These are phyloP conservation scores for Lindbergichthys nudifrons DNA, from an alignment of 2,797 vertebrate species.

Conservation along the genomic window DNA sequence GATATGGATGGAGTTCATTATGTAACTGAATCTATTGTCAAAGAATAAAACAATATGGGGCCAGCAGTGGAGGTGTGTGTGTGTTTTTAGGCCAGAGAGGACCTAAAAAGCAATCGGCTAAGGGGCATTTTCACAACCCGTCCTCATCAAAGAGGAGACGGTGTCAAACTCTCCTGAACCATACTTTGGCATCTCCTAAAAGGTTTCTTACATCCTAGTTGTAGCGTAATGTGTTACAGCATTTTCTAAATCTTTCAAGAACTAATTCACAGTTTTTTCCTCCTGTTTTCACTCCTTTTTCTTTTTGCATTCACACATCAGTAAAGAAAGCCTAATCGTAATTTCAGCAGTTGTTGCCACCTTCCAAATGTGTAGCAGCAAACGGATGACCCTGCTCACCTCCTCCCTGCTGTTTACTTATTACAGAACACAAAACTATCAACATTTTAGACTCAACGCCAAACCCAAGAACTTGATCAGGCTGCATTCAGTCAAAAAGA, in stretches of 20 bases:
- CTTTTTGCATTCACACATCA: slow-evolving; percentile 32
- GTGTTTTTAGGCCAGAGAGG: slow-evolving; percentile 17
- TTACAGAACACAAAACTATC: slow-evolving; percentile 26
- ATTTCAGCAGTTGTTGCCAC: slow-evolving; percentile 21
- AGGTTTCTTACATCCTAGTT: slow-evolving; percentile 51
- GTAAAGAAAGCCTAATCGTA: slow-evolving; percentile 41
- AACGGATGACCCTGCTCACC: slow-evolving; percentile 35
- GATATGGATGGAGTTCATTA: slow-evolving; percentile 83
- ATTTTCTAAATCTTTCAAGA: slow-evolving; percentile 37
- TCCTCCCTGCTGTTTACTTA: slow-evolving; percentile 25
- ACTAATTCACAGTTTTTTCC: slow-evolving; percentile 39
- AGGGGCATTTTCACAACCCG: slow-evolving; percentile 32
- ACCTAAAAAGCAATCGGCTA: slow-evolving; percentile 42
- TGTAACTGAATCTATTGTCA: slow-evolving; percentile 85
- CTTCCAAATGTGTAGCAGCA: slow-evolving; percentile 31
- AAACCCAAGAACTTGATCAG: slow-evolving; percentile 30
- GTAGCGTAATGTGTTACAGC: slow-evolving; percentile 41
- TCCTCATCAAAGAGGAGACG: slow-evolving; percentile 47
- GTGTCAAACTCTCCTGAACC: slow-evolving; percentile 35
- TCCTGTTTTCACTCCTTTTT: slow-evolving; percentile 6
- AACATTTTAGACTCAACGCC: slow-evolving; percentile 15
- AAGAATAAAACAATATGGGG: slow-evolving; percentile 76
- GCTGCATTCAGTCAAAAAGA: slow-evolving; percentile 1
- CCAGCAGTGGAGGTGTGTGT: slow-evolving; percentile 56
- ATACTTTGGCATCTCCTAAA: slow-evolving; percentile 19